Percentiles rank a stretch among this genome's conserved stretches.
These are phyloP conservation scores for Ceratothoa steindachneri DNA, from an alignment of 2,888 invertebrate species.

Conservation along the genomic window DNA sequence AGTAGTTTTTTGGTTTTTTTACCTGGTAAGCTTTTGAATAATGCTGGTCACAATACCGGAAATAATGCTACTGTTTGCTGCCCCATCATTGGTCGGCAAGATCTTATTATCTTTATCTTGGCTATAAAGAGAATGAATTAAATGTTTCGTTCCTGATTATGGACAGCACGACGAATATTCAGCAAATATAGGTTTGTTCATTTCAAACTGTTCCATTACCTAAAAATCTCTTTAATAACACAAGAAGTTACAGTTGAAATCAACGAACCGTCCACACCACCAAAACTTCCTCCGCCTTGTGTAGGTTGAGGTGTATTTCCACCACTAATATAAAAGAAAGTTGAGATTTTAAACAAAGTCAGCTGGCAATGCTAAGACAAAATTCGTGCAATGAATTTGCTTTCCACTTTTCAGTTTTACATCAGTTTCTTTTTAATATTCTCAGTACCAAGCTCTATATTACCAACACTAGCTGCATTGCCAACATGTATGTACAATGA, in stretches of 20 bases:
- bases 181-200: background rate
- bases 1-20: background rate
- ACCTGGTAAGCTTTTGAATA: slow-evolving; percentile 33
- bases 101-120: slow-evolving; percentile 38
- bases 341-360: too few relatives aligned
- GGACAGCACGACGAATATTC: too few relatives aligned
- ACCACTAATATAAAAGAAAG: background rate
- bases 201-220: slow-evolving; percentile 11
- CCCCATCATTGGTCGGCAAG: slow-evolving; percentile 31
- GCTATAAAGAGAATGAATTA: slow-evolving; percentile 4
- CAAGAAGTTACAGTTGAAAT: slow-evolving; percentile 33
- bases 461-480: too few relatives aligned
- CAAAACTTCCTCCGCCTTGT: background rate
- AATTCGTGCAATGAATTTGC: too few relatives aligned
- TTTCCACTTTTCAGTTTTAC: too few relatives aligned
- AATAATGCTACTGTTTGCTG: slow-evolving; percentile 37
- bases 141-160: background rate
- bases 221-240: slow-evolving; percentile 44
- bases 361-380: too few relatives aligned
- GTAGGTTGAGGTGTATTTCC: background rate
- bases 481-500: too few relatives aligned
- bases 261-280: slow-evolving; percentile 28
- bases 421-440: too few relatives aligned
- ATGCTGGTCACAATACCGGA: slow-evolving; percentile 31
- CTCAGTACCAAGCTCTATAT: too few relatives aligned